Conservation (phyloP, 2,797 vertebrate species). For the Pachyuromys duprasi region DNA sequence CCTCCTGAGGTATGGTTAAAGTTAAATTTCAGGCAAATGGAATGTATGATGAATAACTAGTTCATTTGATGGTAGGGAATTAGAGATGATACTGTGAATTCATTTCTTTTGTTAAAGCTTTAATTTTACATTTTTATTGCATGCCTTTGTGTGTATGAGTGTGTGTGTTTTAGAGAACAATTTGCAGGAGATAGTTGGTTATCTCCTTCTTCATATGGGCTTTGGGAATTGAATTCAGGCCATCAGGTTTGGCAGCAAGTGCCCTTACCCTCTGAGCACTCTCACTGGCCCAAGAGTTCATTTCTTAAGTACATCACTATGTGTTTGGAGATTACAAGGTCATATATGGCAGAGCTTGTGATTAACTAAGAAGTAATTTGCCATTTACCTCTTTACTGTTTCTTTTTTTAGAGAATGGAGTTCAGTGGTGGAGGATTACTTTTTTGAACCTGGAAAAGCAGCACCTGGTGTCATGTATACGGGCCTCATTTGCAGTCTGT, state of each 20-base stretch:
- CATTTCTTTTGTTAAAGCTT: neutral
- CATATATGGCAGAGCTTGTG: conserved; percentile 50
- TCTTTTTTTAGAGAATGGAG: conserved; percentile 93
- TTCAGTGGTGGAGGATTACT: conserved; percentile 96
- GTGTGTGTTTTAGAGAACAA: neutral
- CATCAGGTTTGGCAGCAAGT: neutral
- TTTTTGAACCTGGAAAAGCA: conserved; percentile 85
- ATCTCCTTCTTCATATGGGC: neutral
- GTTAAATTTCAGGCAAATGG: conserved; percentile 34
- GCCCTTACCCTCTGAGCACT: neutral
- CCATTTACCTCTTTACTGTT: neutral
- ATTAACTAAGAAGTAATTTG: neutral
- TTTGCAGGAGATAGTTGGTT: neutral
- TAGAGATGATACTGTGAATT: neutral
- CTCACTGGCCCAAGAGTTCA: neutral
- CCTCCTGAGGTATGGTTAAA: conserved; percentile 92
- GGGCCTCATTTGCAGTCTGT: conserved; percentile 28
- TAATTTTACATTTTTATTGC: neutral
- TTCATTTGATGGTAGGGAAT: conserved; percentile 1
- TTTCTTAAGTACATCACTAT: conserved; percentile 57
- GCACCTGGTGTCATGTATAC: neutral
- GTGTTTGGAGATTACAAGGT: conserved; percentile 40
- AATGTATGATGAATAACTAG: neutral
- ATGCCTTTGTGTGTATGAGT: neutral
- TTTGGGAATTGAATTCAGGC: neutral